A percentile compares a stretch with the other conserved stretches of the same genome.
phyloP scores from a whole-genome alignment of 2,888 invertebrate genomes.

The Synanthedon vespiformis region DNA sequence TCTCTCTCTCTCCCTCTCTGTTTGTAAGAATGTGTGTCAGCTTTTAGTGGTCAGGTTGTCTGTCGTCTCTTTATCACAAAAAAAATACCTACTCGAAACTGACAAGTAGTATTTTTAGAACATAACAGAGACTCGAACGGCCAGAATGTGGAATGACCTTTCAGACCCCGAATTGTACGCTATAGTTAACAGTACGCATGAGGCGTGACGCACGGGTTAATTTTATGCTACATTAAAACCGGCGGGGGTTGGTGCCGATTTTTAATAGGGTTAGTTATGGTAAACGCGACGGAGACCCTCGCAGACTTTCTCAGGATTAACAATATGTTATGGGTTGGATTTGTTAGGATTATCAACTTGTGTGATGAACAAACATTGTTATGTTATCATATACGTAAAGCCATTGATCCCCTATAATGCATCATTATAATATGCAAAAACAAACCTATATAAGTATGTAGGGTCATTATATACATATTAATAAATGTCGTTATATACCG shows the following conservation, averaged over 20 bases:
- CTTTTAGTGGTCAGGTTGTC: too few relatives aligned
- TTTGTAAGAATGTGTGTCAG: too few relatives aligned
- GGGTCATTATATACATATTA: too few relatives aligned
- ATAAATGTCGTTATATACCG: too few relatives aligned
- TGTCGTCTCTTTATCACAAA: too few relatives aligned
- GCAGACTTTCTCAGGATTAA: conserved; percentile 37
- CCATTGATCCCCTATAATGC: background rate
- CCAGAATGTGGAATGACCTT: background rate
- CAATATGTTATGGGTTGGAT: conserved; percentile 45
- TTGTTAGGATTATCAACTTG: conserved; percentile 37
- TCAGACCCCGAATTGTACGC: conserved; percentile 5
- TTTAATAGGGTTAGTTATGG: conserved; percentile 68
- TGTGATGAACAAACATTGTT: background rate
- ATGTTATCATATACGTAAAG: too few relatives aligned
- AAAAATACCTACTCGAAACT: too few relatives aligned
- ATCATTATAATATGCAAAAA: too few relatives aligned
- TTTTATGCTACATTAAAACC: conserved; percentile 69
- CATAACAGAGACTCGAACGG: background rate
- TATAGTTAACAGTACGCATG: conserved; percentile 40
- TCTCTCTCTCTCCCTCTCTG: too few relatives aligned
- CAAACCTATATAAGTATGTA: too few relatives aligned
- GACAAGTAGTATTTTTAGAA: background rate
- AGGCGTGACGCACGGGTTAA: conserved; percentile 59
- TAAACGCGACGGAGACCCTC: conserved; percentile 35
- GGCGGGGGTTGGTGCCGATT: conserved; percentile 47